phyloP scores from a whole-genome alignment of 2,113 vertebrate species.

The Dicaeum eximium region DNA sequence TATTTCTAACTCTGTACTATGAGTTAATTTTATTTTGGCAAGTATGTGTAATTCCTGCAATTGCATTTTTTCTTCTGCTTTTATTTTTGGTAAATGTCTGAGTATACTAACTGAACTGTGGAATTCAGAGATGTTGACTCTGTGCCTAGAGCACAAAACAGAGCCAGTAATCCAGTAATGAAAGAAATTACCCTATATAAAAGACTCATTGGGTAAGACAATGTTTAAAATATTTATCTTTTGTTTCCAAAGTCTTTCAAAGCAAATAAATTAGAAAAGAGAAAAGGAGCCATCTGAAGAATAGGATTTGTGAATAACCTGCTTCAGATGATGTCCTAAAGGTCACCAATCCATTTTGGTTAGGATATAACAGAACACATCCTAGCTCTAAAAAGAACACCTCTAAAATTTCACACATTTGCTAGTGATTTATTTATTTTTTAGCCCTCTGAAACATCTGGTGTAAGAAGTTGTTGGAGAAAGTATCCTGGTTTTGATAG shows the following conservation, averaged over 20 bases:
- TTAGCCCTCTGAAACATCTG: not conserved
- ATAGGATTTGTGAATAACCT: conserved; percentile 18
- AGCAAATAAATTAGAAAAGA: conserved; percentile 1
- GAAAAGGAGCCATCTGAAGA: not conserved
- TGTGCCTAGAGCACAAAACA: not conserved
- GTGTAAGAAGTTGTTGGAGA: not conserved
- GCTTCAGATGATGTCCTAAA: not conserved
- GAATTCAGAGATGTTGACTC: conserved; percentile 30
- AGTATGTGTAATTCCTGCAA: not conserved
- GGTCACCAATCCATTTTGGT: not conserved
- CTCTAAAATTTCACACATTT: not conserved
- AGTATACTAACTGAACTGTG: conserved; percentile 44
- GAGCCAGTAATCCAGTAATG: not conserved
- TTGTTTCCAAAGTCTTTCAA: conserved; percentile 10
- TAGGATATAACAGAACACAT: not conserved
- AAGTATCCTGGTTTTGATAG: not conserved
- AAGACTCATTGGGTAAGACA: not conserved
- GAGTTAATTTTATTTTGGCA: not conserved
- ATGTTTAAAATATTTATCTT: not conserved
- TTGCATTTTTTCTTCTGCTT: not conserved
- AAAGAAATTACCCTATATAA: not conserved
- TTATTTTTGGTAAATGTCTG: conserved; percentile 7
- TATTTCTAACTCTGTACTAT: not conserved
- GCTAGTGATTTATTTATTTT: not conserved
- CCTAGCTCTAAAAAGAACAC: not conserved